Percentiles rank a stretch among this genome's conserved stretches.
Evolutionary conservation across 2,113 vertebrate species (phyloP).

Genomic region (Cercocebus atys): DNA sequence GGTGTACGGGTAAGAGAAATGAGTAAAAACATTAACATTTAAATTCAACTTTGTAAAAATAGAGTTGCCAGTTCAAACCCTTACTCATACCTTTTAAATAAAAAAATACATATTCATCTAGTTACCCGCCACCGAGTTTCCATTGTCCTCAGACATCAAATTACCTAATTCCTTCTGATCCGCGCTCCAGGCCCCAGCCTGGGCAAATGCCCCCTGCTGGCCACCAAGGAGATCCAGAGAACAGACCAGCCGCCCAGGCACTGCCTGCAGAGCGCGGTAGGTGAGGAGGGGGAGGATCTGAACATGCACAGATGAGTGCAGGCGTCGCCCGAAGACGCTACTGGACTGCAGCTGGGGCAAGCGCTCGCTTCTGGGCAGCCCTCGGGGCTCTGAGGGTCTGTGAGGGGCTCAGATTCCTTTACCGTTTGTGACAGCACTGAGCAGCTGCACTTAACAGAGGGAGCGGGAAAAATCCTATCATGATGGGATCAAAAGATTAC

Average conservation of each 20-base stretch:
- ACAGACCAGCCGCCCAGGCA: constrained; percentile 69
- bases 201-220: constrained; percentile 61
- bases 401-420: neutral
- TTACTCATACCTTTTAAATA: constrained; percentile 1
- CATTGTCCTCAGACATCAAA: constrained; percentile 62
- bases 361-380: neutral
- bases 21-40: neutral
- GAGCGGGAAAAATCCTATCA: neutral
- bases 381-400: neutral
- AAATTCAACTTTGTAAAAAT: neutral
- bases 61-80: neutral
- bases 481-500: neutral
- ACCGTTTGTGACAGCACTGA: neutral
- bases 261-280: constrained; percentile 67
- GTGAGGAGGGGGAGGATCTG: constrained; percentile 62
- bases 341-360: neutral
- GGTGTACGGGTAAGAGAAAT: neutral
- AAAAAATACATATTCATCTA: neutral
- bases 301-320: constrained; percentile 19
- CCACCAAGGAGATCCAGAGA: constrained; percentile 81
- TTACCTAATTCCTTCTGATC: constrained; percentile 74
- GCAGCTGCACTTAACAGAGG: neutral
- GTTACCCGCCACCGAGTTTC: neutral
- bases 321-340: constrained; percentile 14
- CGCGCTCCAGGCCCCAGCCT: constrained; percentile 72